Percentiles rank a stretch among this genome's conserved stretches.
Evolutionary conservation across 2,113 vertebrate genomes (phyloP).

Genomic region (Lepus timidus): DNA sequence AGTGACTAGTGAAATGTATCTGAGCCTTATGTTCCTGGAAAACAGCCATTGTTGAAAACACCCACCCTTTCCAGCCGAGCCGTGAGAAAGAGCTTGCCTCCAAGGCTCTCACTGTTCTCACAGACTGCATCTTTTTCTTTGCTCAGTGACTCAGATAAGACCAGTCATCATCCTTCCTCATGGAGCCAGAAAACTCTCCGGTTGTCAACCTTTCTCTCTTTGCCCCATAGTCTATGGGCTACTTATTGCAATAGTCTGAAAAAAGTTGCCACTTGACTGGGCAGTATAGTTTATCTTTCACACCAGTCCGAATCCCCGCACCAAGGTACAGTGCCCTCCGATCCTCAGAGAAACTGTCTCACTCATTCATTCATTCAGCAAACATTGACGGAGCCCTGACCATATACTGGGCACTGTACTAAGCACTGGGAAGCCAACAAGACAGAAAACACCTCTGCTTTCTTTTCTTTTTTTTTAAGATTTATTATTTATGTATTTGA

Average conservation of each 20-base stretch:
- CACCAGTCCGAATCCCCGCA: background rate
- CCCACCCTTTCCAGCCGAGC: background rate
- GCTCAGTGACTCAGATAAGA: conserved; percentile 30
- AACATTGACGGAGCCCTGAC: background rate
- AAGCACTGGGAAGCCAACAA: background rate
- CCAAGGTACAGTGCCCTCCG: background rate
- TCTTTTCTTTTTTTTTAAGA: no score
- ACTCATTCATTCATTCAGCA: conserved; percentile 6
- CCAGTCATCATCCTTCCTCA: background rate
- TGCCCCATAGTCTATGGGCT: background rate
- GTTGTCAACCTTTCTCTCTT: background rate
- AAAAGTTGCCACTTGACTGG: background rate
- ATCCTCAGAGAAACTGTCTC: conserved; percentile 2
- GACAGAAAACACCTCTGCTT: background rate
- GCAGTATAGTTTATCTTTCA: conserved; percentile 24
- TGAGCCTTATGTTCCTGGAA: background rate
- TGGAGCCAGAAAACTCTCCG: background rate
- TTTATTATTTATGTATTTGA: no score
- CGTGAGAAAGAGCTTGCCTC: background rate
- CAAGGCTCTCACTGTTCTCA: background rate
- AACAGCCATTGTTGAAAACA: background rate
- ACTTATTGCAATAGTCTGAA: no score
- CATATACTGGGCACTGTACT: background rate
- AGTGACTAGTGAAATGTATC: background rate
- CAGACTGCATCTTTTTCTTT: background rate